Base-by-base conservation (phyloP, 1,140 invertebrate species). In the Holcopasites calliopsidis region DNA sequence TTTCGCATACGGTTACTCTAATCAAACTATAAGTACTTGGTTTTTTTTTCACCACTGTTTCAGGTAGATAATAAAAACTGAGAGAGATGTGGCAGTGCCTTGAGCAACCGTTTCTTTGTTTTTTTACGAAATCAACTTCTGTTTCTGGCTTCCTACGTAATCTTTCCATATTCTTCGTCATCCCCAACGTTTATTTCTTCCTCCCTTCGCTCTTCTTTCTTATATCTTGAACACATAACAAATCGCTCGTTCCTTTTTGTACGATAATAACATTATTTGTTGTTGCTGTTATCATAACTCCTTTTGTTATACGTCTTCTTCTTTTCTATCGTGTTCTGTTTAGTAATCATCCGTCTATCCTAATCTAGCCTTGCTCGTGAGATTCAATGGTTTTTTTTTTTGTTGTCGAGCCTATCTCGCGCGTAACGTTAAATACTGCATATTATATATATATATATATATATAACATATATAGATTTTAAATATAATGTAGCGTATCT, bases 291-390 rank as follows among this genome's bases (percentile, higher is more conserved):
- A 50, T 40, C 13, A 55, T 62, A 65, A n/a, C n/a, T n/a, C n/a
- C 31, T 79, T 75, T 62, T 55, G 42, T 62, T 40, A 38, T 74
- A 70, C 33, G 10, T 66, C 70, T 79, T 78, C 61, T 58, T 81
- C 69, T 65, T 68, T 71, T 82, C 69, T 85, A 85, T 60, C 57
- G 31, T 74, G 60, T 79, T 71, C 79, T 80, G 35, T 42, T 49
- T n/a, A n/a, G n/a, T n/a, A n/a, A n/a, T n/a, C 23, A 86, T 87
- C 83, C 86, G 75, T 84, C 88, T 90, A 90, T 86, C 71, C 88
- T 91, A 91, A 80, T 90, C 88, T 90, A 90, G 88, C 87, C 88
- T 89, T 91, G 87, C 90, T 90, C 90, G 89, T 83, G 87, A 90
- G 87, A 89, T 90, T 90, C 88, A 87, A 54, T 80, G 75, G 80